Evolutionary conservation across 2,797 vertebrate species (phyloP), one percentile per base, ranked within the genome.

Genomic region (Momotus momota): DNA sequence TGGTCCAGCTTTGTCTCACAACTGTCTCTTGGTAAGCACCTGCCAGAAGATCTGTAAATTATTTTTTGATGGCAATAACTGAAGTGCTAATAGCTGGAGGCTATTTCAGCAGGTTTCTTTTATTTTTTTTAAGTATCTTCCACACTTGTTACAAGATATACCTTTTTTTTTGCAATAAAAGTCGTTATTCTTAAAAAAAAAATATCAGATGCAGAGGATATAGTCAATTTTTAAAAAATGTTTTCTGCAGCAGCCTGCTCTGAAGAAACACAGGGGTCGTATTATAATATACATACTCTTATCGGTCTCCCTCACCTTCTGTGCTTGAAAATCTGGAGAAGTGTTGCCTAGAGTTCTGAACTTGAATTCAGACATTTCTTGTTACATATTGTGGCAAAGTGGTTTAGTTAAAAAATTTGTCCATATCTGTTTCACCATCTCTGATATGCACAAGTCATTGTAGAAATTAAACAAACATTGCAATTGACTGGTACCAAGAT

Each of bases 1-100:
- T 86, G 65, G 72, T 45, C 46, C 79, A 88, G 57, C 27, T 90
- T 88, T 71, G 12, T 48, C 72, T 89, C 67, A 77, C 27, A 70
- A 81, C 25, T 71, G 27, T 29, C 81, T 90, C 75, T 54, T 38
- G 29, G 43, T 89, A 73, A 89, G 31, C 40, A 87, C 25, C 49
- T 93, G 79, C 14, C 49, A 87, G 38, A 65, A 90, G 49, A 81
- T 48, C 18, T 88, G 93, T 78, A 93, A 94, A 93, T 93, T 96
- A 77, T 89, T 85, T 93, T 93, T 92, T 77, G 60, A 91, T 80
- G 71, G 27, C 51, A 95, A 62, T 86, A 93, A 89, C 52, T 73
- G 38, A 89, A 95, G 84, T 73, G 84, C 12, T 80, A 96, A 87
- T 89, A 64, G 41, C 48, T 87, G 35, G 79, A 93, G 74, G 91